Evolutionary conservation across 2,888 invertebrate species (phyloP).

Genomic region (Julus scanicus): DNA sequence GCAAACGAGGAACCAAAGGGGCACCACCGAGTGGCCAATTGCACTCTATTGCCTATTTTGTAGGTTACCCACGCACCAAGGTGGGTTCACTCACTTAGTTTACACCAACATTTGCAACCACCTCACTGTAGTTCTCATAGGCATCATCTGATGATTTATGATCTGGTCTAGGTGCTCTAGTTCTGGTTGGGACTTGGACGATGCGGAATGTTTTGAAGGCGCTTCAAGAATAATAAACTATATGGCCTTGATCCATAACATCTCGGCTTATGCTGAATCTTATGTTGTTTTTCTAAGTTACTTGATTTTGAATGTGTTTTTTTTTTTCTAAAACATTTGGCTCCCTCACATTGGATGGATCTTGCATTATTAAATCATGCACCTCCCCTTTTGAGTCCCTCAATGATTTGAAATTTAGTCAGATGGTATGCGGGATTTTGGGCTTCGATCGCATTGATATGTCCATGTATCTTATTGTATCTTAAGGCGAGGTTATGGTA

Average conservation of each 20-base stretch:
- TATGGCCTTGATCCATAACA: conserved; percentile 42
- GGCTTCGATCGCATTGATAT: neutral
- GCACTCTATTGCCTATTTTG: conserved; percentile 31
- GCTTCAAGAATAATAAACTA: conserved; percentile 18
- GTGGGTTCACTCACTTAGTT: conserved; percentile 41
- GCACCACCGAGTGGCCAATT: conserved; percentile 30
- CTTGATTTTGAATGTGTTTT: neutral
- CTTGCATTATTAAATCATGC: neutral
- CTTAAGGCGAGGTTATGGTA: conserved; percentile 4
- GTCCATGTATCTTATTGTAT: neutral
- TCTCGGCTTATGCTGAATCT: conserved; percentile 21
- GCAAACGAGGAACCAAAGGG: conserved; percentile 34
- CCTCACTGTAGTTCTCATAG: conserved; percentile 35
- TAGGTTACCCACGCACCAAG: conserved; percentile 45
- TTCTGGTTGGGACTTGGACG: conserved; percentile 3
- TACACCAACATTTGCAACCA: conserved; percentile 30
- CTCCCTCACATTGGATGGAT: neutral
- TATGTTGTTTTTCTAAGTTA: neutral
- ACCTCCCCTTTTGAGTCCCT: neutral
- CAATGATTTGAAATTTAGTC: neutral
- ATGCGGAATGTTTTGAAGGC: conserved; percentile 1
- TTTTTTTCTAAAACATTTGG: neutral
- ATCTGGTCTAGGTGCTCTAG: neutral
- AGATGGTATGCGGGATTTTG: neutral
- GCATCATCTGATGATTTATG: conserved; percentile 43